Base-by-base conservation (phyloP, 2,797 vertebrate species). In the Enteromius mattozi region DNA sequence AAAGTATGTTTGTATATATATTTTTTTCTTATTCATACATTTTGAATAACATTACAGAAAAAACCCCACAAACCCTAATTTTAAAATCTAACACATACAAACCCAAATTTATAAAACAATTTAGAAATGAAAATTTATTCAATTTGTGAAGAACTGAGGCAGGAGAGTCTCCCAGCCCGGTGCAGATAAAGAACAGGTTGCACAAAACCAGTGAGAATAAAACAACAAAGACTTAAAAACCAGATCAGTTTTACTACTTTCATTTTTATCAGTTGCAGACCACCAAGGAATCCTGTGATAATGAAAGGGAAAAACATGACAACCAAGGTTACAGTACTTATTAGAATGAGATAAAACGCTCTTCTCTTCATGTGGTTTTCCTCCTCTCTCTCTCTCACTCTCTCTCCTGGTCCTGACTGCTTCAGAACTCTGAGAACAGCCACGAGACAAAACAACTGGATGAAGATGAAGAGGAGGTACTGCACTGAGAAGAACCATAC, bases 271-370 rank as follows among this genome's bases (percentile, higher is more conserved):
- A 37, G 2, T 7, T 13, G 24, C n/a, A 83, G 30, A 61, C 49
- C 19, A 75, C 19, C 0, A 0, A 37, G 0, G 3, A 83, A 75
- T 66, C 71, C 81, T 7, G 61, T 30, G 33, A 76, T 8, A 19
- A 21, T 3, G 10, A 37, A 76, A 4, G 81, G 81, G 14, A 14
- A 16, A 68, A 65, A 68, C 59, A 68, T 83, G 16, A 68, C 8
- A 24, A 76, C 27, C 3, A 83, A 40, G 2, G 17, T 72, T 3
- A 47, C 37, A 33, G 24, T 61, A 16, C 19, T 42, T 42, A 82
- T 74, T 21, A 82, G 40, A 47, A 82, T 82, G 54, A 82, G 10
- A n/a, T 63, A 1, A 72, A 82, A 82, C 0, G 80, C 80, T 63
- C 19, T 61, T 17, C 35, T 82, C 69, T 82, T 82, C 16, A 45